These are phyloP conservation scores for Brachyptera risi DNA, from an alignment of 2,888 invertebrate species.

Conservation along the genomic window DNA sequence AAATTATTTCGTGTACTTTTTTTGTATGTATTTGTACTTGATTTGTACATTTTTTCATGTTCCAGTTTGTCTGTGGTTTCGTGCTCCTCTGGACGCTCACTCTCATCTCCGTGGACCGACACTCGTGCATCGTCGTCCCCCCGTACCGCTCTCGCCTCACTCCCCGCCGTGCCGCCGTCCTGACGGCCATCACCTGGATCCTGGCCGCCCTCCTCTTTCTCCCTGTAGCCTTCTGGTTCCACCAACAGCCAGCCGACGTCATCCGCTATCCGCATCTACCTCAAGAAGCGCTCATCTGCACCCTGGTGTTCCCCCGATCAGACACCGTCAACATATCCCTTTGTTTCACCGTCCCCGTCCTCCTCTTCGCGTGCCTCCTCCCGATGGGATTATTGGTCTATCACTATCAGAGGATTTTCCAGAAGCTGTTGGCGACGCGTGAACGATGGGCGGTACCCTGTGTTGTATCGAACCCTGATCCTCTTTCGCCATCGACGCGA, in stretches of 20 bases:
- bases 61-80: slow-evolving; percentile 55
- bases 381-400: slow-evolving; percentile 53
- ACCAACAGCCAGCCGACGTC: slow-evolving; percentile 34
- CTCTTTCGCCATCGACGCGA: slow-evolving; percentile 38
- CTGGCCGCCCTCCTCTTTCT: slow-evolving; percentile 49
- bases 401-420: slow-evolving; percentile 54
- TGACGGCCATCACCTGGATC: slow-evolving; percentile 49
- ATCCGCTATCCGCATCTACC: background rate
- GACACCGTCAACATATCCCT: slow-evolving; percentile 48
- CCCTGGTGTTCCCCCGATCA: slow-evolving; percentile 51
- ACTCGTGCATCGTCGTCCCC: slow-evolving; percentile 53
- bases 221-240: slow-evolving; percentile 53
- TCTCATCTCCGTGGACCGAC: slow-evolving; percentile 54
- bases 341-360: slow-evolving; percentile 50
- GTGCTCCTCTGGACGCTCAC: slow-evolving; percentile 56
- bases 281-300: slow-evolving; percentile 45
- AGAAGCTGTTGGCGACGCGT: slow-evolving; percentile 50
- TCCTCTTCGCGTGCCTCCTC: slow-evolving; percentile 49
- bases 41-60: slow-evolving; percentile 31
- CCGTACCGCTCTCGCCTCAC: slow-evolving; percentile 52
- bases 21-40: too few species aligned
- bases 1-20: too few species aligned
- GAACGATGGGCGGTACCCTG: slow-evolving; percentile 51
- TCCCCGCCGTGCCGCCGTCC: slow-evolving; percentile 43
- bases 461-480: slow-evolving; percentile 38